Evolutionary conservation across 2,888 invertebrate genomes (phyloP), one percentile per base, ranked within the genome.

Genomic region (Gibbula magus): DNA sequence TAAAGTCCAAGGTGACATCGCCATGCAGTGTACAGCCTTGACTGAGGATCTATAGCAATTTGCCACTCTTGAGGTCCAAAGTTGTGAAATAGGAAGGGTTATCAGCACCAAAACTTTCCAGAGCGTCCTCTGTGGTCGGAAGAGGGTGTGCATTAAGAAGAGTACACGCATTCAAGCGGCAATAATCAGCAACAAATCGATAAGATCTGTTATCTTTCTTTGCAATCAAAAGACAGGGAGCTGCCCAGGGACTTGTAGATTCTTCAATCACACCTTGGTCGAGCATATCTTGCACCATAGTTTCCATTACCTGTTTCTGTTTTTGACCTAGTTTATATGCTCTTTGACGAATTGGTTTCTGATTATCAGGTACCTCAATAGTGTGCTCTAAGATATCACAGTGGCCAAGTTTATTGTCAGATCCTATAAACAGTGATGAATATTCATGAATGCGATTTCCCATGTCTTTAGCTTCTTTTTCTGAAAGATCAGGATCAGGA

Each of bases 121-220:
- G 35, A 8, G 35, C 35, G 35, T 35, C 35, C 35, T 35, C 32
- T 20, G 39, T 73, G n/a, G 73, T 73, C 5, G 73, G 73, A 16
- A 73, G 20, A 35, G 73, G 39, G n/a, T 73, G 73, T 29, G 73
- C 73, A 32, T 73, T 45, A 18, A 73, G n/a, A 29, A 73, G 29
- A 13, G 35, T 35, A 35, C 73, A 73, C 2, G 35, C 29, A 73
- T 73, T 73, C 16, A 35, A 35, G 16, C 35, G 25, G 20, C 73
- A 32, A 73, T 39, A 73, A 45, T 73, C 73, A 73, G 39, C 25
- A 13, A 73, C 73, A 35, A 73, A 73, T 8, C 73, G 73, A 73
- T 35, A 73, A 22, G 73, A 73, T 32, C 32, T 18, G 45, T 32
- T 73, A 39, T 73, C 45, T 20, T 45, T 35, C 45, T 73, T 73